Percentiles rank a stretch among this genome's conserved stretches.
Conservation (phyloP, 2,797 vertebrate genomes). For the Taeniopygia guttata region DNA sequence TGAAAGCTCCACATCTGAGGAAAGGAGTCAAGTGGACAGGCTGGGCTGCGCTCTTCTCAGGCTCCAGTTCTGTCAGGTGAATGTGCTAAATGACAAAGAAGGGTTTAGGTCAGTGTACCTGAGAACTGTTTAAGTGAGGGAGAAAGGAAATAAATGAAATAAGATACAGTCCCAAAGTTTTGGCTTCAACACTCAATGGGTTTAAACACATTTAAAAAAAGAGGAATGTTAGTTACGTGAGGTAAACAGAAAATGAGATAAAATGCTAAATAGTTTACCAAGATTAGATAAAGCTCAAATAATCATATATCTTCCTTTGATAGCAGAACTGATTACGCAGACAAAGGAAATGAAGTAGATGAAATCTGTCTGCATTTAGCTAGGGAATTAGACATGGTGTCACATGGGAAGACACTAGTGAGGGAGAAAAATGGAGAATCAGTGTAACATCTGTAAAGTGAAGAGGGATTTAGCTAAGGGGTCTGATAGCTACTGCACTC, state of each 20-base stretch:
- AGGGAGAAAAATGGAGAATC: neutral
- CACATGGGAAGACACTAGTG: neutral
- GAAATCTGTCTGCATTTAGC: constrained; percentile 16
- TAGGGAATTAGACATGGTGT: neutral
- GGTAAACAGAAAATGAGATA: constrained; percentile 16
- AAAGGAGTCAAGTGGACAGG: neutral
- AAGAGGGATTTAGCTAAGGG: neutral
- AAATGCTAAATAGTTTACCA: constrained; percentile 27
- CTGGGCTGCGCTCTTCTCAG: neutral
- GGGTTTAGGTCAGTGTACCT: neutral
- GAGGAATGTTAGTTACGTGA: neutral
- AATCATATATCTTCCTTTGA: constrained; percentile 7
- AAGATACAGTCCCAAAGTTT: neutral
- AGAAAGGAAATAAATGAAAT: neutral
- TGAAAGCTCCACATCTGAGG: neutral
- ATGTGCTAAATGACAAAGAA: neutral
- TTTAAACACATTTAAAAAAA: neutral
- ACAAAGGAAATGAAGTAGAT: constrained; percentile 23
- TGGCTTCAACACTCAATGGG: neutral
- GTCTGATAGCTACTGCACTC: neutral
- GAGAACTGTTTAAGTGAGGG: neutral
- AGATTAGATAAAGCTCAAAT: neutral
- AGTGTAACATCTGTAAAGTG: neutral
- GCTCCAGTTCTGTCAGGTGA: neutral
- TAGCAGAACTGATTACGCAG: neutral